Percentiles rank a stretch among this genome's conserved stretches.
These are phyloP conservation scores for Mycteria americana DNA, from an alignment of 2,797 vertebrate genomes.

Conservation along the genomic window DNA sequence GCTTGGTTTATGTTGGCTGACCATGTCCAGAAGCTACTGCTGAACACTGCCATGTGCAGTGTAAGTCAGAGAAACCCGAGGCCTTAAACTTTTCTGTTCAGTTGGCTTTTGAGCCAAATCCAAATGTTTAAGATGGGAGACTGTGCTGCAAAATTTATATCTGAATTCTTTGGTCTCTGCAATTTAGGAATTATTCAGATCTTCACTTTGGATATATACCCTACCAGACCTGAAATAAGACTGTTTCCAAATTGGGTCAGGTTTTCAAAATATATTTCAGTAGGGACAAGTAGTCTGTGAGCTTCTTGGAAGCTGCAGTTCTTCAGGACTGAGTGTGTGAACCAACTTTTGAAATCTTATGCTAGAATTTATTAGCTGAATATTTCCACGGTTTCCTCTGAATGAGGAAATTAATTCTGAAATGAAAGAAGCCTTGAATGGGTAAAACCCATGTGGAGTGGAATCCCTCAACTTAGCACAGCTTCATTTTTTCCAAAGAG, in stretches of 20 bases:
- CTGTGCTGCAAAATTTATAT: background rate
- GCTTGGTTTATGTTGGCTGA: background rate
- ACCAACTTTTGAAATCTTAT: background rate
- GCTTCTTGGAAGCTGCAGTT: background rate
- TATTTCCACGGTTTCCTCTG: background rate
- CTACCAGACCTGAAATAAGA: background rate
- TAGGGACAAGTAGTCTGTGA: background rate
- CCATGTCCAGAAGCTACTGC: background rate
- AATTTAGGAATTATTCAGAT: background rate
- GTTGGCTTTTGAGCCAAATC: background rate
- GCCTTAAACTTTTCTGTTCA: background rate
- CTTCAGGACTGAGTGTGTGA: background rate
- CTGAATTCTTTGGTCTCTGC: background rate
- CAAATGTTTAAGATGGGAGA: background rate
- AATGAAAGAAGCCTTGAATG: constrained; percentile 1
- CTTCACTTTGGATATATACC: background rate
- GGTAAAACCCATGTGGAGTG: background rate
- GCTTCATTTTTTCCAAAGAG: constrained; percentile 27
- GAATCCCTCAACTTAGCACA: background rate
- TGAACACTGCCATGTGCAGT: background rate
- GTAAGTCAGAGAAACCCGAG: background rate
- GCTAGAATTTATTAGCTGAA: background rate
- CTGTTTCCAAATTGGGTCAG: background rate
- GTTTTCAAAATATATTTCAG: background rate
- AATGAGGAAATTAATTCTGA: constrained; percentile 9